A percentile compares a stretch with the other conserved stretches of the same genome.
phyloP scores from a whole-genome alignment of 1,140 invertebrate genomes.

The Drosophila arizonae region DNA sequence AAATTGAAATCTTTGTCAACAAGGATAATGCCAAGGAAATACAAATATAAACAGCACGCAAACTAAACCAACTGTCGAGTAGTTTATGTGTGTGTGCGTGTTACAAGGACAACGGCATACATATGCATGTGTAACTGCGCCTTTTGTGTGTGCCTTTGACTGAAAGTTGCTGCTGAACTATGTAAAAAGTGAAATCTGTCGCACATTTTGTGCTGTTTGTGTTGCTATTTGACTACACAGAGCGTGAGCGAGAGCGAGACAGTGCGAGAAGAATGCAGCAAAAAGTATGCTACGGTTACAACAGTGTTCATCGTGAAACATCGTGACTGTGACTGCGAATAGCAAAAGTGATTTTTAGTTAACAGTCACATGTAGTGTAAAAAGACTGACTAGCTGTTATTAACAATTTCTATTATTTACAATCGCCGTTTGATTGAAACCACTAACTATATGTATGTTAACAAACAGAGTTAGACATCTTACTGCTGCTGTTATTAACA shows the following conservation, averaged over 20 bases:
- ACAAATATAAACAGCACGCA: constrained; percentile 81
- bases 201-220: constrained; percentile 51
- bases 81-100: constrained; percentile 30
- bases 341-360: no score
- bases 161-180: constrained; percentile 63
- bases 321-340: not conserved
- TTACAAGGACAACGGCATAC: constrained; percentile 67
- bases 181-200: constrained; percentile 77
- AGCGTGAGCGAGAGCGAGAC: not conserved
- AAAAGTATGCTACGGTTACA: not conserved
- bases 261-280: not conserved
- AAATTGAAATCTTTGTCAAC: constrained; percentile 82
- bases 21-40: constrained; percentile 81
- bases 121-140: constrained; percentile 35
- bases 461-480: not conserved
- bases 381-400: not conserved
- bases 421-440: no score
- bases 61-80: constrained; percentile 69
- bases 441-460: no score
- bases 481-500: no score
- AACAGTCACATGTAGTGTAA: not conserved
- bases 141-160: constrained; percentile 69
- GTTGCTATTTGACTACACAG: constrained; percentile 60
- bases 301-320: not conserved
- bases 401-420: not conserved